Conservation (phyloP, 1,140 invertebrate species). For the Macrobrachium nipponense region DNA sequence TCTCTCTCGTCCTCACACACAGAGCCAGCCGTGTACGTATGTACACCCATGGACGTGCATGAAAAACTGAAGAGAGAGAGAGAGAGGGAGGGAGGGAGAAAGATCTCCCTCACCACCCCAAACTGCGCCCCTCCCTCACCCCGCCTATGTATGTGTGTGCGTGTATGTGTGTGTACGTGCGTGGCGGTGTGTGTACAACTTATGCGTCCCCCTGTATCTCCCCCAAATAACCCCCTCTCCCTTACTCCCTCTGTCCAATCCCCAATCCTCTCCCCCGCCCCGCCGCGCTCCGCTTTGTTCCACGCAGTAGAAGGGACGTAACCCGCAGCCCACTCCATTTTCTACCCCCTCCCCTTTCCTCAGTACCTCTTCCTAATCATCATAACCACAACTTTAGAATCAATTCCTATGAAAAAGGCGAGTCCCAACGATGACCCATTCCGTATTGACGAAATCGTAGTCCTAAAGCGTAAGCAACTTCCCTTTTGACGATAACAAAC, state of each 20-base stretch:
- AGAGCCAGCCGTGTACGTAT: conserved; percentile 33
- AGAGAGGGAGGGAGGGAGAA: neutral
- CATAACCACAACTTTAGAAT: neutral
- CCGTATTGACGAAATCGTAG: neutral
- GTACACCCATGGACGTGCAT: conserved; percentile 40
- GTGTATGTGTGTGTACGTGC: conserved; percentile 31
- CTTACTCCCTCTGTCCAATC: neutral
- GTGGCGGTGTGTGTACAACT: conserved; percentile 56
- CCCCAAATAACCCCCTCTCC: neutral
- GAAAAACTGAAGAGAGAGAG: conserved; percentile 29
- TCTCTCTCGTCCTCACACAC: neutral
- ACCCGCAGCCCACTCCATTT: conserved; percentile 36
- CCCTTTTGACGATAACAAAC: neutral
- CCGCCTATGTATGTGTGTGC: conserved; percentile 23
- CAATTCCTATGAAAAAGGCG: neutral
- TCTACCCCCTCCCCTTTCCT: conserved; percentile 14
- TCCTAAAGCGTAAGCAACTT: neutral
- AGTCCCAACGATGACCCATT: no score
- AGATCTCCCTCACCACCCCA: neutral
- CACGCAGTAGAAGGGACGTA: conserved; percentile 48
- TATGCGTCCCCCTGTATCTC: conserved; percentile 40
- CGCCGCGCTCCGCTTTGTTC: conserved; percentile 44
- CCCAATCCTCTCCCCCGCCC: conserved; percentile 34
- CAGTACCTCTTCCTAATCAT: neutral
- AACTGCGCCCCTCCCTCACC: neutral